These are phyloP conservation scores for Nilaparvata lugens DNA, from an alignment of 1,140 invertebrate genomes.

Conservation along the genomic window DNA sequence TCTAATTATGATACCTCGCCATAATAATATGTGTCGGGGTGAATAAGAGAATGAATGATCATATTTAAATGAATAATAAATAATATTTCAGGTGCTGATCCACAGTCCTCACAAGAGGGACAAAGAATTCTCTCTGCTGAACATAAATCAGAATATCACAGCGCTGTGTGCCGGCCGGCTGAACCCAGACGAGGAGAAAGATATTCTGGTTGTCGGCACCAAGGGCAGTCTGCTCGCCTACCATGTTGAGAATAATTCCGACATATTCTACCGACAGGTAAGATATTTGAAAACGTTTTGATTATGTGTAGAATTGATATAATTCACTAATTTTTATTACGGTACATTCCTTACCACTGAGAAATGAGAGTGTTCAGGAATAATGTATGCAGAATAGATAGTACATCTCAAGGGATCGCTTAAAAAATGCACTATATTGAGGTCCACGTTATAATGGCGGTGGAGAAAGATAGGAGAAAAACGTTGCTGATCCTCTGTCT, in stretches of 20 bases:
- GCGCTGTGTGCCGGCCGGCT: conserved; percentile 57
- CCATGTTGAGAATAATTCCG: conserved; percentile 83
- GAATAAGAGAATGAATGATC: too few relatives aligned
- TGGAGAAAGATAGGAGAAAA: too few relatives aligned
- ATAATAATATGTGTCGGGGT: too few relatives aligned
- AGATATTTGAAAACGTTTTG: too few relatives aligned
- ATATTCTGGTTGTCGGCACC: conserved; percentile 76
- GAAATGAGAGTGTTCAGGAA: background rate
- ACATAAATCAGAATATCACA: conserved; percentile 71
- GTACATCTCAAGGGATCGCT: too few relatives aligned
- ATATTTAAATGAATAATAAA: too few relatives aligned
- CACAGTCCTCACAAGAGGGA: conserved; percentile 61
- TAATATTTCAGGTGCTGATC: conserved; percentile 62
- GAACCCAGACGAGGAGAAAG: conserved; percentile 53
- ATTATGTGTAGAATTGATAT: too few relatives aligned
- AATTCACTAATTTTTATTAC: background rate
- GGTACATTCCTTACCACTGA: background rate
- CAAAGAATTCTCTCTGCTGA: conserved; percentile 63
- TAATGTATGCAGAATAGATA: too few relatives aligned
- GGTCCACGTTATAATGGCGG: too few relatives aligned
- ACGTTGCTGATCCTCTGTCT: too few relatives aligned
- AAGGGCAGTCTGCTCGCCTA: conserved; percentile 80
- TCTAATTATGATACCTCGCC: too few relatives aligned
- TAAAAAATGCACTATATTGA: too few relatives aligned
- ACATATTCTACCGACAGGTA: conserved; percentile 87